Conservation (phyloP, 2,888 invertebrate species). For the Andrena bicolor region DNA sequence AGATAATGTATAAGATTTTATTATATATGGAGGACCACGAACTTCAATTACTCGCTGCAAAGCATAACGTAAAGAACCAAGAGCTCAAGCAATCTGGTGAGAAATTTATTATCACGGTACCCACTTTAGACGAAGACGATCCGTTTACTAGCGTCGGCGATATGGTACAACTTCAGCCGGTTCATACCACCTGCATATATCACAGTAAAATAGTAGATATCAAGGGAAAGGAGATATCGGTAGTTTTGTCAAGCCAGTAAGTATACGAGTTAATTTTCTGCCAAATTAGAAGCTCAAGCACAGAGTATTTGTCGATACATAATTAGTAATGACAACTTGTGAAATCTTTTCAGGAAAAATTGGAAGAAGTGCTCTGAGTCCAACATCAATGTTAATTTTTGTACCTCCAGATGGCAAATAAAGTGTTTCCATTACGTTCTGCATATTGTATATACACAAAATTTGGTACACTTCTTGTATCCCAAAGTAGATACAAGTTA, state of each 20-base stretch:
- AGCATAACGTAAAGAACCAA: slow-evolving; percentile 50
- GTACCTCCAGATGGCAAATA: slow-evolving; percentile 49
- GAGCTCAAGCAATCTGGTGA: slow-evolving; percentile 17
- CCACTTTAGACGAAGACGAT: slow-evolving; percentile 64
- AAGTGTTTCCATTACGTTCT: slow-evolving; percentile 71
- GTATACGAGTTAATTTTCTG: slow-evolving; percentile 1
- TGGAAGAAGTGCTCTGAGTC: neutral
- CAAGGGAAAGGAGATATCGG: neutral
- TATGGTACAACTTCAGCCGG: neutral
- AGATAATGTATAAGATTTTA: slow-evolving; percentile 69
- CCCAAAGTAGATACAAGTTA: slow-evolving; percentile 50
- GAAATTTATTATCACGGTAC: slow-evolving; percentile 58
- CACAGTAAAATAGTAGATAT: slow-evolving; percentile 7
- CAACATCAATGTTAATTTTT: slow-evolving; percentile 64
- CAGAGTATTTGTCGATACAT: neutral
- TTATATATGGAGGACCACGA: slow-evolving; percentile 72
- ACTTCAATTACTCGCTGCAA: slow-evolving; percentile 30
- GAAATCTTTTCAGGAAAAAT: neutral
- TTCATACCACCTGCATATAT: rapidly evolving
- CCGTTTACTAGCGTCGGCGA: slow-evolving; percentile 25
- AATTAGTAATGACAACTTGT: slow-evolving; percentile 40
- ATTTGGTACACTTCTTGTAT: slow-evolving; percentile 65
- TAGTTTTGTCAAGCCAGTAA: neutral
- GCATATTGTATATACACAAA: slow-evolving; percentile 38
- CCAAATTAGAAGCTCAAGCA: neutral